Evolutionary conservation across 2,888 invertebrate species (phyloP).

Genomic region (Thereva unica): DNA sequence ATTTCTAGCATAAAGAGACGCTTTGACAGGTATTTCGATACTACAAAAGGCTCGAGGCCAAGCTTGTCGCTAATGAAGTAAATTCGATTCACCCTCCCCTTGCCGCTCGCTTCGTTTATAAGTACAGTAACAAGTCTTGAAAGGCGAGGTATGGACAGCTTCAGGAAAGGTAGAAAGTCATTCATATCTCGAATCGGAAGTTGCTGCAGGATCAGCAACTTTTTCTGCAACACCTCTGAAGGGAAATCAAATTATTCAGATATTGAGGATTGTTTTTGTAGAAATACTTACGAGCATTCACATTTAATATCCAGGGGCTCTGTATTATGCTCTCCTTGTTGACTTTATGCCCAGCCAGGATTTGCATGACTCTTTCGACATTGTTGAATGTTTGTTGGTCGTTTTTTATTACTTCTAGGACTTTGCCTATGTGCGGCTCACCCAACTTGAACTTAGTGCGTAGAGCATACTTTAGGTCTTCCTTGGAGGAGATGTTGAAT

Average conservation of each 20-base stretch:
- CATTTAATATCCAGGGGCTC: constrained; percentile 54
- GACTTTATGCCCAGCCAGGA: constrained; percentile 48
- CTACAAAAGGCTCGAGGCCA: constrained; percentile 57
- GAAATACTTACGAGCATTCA: constrained; percentile 48
- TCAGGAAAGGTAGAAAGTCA: constrained; percentile 62
- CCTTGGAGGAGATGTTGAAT: not conserved
- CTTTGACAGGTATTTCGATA: constrained; percentile 60
- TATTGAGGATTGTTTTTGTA: not conserved
- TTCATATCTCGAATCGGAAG: constrained; percentile 59
- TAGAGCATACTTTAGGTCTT: constrained; percentile 15
- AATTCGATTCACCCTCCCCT: constrained; percentile 61
- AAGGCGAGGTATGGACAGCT: constrained; percentile 55
- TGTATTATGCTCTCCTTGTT: constrained; percentile 50
- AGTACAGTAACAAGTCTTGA: constrained; percentile 46
- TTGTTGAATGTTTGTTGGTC: not conserved
- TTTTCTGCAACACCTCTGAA: constrained; percentile 51
- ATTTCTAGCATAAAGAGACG: constrained; percentile 63
- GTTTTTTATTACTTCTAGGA: constrained; percentile 24
- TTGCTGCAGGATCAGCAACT: constrained; percentile 56
- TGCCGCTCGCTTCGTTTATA: constrained; percentile 56
- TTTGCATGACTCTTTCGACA: constrained; percentile 41
- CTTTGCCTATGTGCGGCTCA: not conserved
- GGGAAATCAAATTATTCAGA: not conserved
- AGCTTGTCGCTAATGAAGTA: constrained; percentile 63
- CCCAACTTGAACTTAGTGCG: constrained; percentile 17